A percentile compares a stretch with the other conserved stretches of the same genome.
Conservation (phyloP, 1,140 invertebrate genomes). For the Reticulitermes speratus region DNA sequence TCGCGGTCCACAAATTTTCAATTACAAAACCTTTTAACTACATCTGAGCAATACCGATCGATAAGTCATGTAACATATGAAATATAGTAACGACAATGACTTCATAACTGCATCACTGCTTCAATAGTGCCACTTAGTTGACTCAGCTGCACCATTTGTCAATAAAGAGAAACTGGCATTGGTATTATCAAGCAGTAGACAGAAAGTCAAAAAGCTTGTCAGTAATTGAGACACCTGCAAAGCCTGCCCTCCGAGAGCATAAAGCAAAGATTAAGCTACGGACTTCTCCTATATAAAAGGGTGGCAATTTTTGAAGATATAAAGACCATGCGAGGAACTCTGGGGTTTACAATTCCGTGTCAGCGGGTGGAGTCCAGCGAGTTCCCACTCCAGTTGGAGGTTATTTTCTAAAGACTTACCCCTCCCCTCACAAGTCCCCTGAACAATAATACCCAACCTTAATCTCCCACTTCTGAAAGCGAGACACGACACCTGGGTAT, state of each 20-base stretch:
- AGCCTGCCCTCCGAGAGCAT: neutral
- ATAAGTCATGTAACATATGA: neutral
- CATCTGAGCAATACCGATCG: no score
- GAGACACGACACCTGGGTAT: constrained; percentile 27
- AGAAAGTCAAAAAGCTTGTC: neutral
- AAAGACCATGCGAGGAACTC: neutral
- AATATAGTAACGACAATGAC: neutral
- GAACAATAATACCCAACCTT: neutral
- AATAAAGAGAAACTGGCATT: neutral
- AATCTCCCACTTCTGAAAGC: neutral
- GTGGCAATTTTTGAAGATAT: neutral
- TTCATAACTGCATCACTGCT: neutral
- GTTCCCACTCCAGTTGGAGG: neutral
- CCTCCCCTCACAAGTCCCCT: neutral
- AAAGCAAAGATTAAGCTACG: neutral
- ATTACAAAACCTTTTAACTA: no score
- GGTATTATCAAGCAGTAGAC: no score
- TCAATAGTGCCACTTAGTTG: no score
- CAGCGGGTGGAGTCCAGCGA: neutral
- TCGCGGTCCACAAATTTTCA: no score
- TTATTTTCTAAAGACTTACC: neutral
- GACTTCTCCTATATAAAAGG: neutral
- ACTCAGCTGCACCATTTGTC: no score
- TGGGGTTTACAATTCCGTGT: neutral
- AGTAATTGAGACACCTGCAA: constrained; percentile 6